Percentiles rank a stretch among this genome's conserved stretches.
Evolutionary conservation across 2,888 invertebrate genomes (phyloP).

Genomic region (Amaurobius ferox): DNA sequence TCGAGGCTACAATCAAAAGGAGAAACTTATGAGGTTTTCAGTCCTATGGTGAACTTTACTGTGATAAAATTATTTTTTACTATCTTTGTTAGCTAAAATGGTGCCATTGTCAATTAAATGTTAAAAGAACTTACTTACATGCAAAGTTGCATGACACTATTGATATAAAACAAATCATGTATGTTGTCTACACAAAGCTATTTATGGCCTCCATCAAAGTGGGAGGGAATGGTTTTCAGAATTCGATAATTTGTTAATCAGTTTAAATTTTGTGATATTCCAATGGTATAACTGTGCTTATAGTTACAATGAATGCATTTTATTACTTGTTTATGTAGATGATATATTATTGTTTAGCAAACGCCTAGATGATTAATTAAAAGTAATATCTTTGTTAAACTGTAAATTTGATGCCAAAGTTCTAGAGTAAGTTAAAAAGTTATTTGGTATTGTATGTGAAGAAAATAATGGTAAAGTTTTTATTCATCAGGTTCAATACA

Average conservation of each 20-base stretch:
- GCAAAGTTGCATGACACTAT: background rate
- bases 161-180: background rate
- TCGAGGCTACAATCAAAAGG: background rate
- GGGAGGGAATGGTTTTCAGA: constrained; percentile 1
- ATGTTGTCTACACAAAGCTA: too few species aligned
- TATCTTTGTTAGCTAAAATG: background rate
- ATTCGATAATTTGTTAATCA: background rate
- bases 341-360: constrained; percentile 22
- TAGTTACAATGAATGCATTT: constrained; percentile 7
- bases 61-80: too few species aligned
- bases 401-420: background rate
- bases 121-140: constrained; percentile 14
- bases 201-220: constrained; percentile 21
- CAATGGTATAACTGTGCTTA: constrained; percentile 13
- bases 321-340: constrained; percentile 22
- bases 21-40: constrained; percentile 13
- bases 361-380: background rate
- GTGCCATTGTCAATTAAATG: background rate
- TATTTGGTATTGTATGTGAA: background rate
- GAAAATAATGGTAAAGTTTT: background rate
- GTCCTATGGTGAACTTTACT: background rate
- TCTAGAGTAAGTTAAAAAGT: background rate
- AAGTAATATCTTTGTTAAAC: background rate
- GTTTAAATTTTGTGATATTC: background rate
- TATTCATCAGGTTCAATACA: background rate